Base-by-base conservation (phyloP, 2,888 invertebrate genomes). In the Chloroclysta siterata region DNA sequence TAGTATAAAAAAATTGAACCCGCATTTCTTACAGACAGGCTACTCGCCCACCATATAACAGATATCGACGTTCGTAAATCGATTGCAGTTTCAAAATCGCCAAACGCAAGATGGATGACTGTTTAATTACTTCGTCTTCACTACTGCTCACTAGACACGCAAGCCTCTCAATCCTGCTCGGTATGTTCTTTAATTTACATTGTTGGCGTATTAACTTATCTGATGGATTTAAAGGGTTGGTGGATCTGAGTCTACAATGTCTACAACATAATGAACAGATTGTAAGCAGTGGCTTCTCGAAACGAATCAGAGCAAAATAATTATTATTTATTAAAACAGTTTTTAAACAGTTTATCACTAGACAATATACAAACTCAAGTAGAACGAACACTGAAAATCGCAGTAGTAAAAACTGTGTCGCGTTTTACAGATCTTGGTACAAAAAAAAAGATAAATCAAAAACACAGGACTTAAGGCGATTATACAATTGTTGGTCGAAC, bases 101-200 rank as follows among this genome's bases (percentile, higher is more conserved):
- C 67, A 53, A 64, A 60, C 63, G 68, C 65, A 64, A 46, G 68
- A 70, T 69, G 66, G 65, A 68, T 65, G 69, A 69, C 69, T 70
- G 65, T 70, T 72, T 72, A 69, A 72, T 72, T 72, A 70, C 66
- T 62, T 60, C 50, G 65, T 56, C 66, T 69, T 57, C 63, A 60
- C 66, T 62, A 44, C 64, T 59, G 51, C 48, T 66, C 53, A 57
- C 61, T 39, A 55, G 48, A 61, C 68, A 68, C 66, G 70, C 71
- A 60, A 72, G 50, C 52, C 60, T 57, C 66, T 67, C 59, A 67
- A 67, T 67, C 58, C 29, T 39, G 48, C 53, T 42, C 41, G 29
- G 5, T 22, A 39, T 14, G 51, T 58, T 54, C 61, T 52, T 57
- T 61, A 58, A 65, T 65, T 65, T 62, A 62, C 58, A 59, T 65